phyloP scores from a whole-genome alignment of 1,140 invertebrate genomes.

The Drosophila kohkoa region DNA sequence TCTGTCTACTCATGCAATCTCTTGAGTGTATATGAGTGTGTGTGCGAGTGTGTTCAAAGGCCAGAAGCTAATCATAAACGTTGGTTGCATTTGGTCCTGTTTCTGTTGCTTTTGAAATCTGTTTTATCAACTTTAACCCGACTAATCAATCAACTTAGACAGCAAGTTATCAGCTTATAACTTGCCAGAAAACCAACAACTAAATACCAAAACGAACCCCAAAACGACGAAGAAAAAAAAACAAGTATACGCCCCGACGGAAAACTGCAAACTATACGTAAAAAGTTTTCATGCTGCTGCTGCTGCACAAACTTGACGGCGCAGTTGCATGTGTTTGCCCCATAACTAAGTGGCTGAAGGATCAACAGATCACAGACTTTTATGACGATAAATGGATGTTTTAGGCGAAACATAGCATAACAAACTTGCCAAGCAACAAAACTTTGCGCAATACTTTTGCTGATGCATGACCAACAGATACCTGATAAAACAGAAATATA shows the following conservation, averaged over 20 bases:
- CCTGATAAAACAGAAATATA: neutral
- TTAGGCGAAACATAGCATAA: neutral
- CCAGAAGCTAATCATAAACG: slow-evolving; percentile 47
- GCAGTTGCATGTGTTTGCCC: neutral
- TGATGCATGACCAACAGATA: neutral
- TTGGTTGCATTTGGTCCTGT: slow-evolving; percentile 26
- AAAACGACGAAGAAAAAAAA: no score
- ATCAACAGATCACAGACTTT: slow-evolving; percentile 5
- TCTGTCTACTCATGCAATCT: slow-evolving; percentile 1
- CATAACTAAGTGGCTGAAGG: slow-evolving; percentile 6
- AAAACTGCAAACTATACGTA: neutral
- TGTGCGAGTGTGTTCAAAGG: neutral
- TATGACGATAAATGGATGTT: neutral
- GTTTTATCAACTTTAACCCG: slow-evolving; percentile 35
- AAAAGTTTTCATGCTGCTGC: slow-evolving; percentile 11
- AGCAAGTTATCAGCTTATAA: slow-evolving; percentile 46
- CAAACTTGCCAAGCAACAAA: neutral
- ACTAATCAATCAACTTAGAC: slow-evolving; percentile 52
- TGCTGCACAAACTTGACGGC: neutral
- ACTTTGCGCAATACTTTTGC: neutral
- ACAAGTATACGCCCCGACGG: no score
- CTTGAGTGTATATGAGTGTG: neutral
- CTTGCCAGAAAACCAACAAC: slow-evolving; percentile 9
- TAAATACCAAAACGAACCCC: neutral
- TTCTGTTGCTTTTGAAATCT: slow-evolving; percentile 6